Base-by-base conservation (phyloP, 2,888 invertebrate genomes). In the Xestobium rufovillosum region DNA sequence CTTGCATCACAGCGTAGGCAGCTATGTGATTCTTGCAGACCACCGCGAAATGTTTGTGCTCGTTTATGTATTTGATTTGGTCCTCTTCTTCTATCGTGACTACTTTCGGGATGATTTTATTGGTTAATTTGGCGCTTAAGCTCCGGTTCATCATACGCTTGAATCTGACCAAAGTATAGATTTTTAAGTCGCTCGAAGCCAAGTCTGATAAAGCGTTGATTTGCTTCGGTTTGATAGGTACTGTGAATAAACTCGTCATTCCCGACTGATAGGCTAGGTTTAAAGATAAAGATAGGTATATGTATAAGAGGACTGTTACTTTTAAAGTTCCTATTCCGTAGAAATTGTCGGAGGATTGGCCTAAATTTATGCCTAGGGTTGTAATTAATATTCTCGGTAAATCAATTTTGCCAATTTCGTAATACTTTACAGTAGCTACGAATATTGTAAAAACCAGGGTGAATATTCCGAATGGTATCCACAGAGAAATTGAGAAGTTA, bases 121-220 rank as follows among this genome's bases (percentile, higher is more conserved):
- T 28, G 12, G 36, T 17, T 6, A 40, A 12, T 4, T 34, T 10
- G 23, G 30, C 23, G 4, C 34, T 26, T 9, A 43, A 14, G 16
- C 42, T 39, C 2, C 30, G 33, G 4, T 41, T 38, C 4, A 49
- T 13, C 31, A 47, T 36, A 2, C 31, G 19, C 25, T 43, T 46
- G 31, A 43, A 49, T n/a, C 45, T 26, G 3, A 40, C 31, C 12
- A 44, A 33, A 3, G 49, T 49, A 27, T 43, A 32, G 8, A 50
- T 44, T 14, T 40, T 25, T n/a, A 45, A 36, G 14, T 39, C 15
- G n/a, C 45, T 46, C 16, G 32, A 33, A 12, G 40, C 45, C 9
- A 50, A 28, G 19, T 48, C 45, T 29, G 44, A 36, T 8, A 49
- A 39, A 2, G 46, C 48, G 11, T 48, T 35, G 9, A 49, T 48